phyloP scores from a whole-genome alignment of 1,140 invertebrate genomes.

The Melanaphis sacchari region DNA sequence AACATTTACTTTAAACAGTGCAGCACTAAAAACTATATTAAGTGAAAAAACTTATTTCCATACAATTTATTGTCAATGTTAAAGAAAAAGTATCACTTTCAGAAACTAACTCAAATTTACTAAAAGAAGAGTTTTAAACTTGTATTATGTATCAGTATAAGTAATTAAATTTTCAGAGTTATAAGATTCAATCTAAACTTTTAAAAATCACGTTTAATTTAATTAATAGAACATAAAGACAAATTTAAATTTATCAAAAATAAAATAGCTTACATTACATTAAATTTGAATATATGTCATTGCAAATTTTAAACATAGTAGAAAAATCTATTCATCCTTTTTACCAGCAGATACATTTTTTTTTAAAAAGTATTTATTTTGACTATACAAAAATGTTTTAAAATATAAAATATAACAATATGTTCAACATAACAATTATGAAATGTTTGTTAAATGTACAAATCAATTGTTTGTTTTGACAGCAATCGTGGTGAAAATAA shows the following conservation, averaged over 20 bases:
- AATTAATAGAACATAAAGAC: background rate
- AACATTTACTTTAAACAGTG: background rate
- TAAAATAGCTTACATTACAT: background rate
- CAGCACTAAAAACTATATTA: background rate
- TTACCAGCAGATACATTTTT: background rate
- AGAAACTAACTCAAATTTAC: background rate
- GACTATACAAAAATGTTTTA: background rate
- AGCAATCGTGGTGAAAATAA: background rate
- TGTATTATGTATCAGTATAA: background rate
- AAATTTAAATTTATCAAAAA: background rate
- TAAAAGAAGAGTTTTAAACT: background rate
- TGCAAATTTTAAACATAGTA: background rate
- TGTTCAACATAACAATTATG: background rate
- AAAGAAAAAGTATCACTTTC: background rate
- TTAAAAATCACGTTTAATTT: background rate
- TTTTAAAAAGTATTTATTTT: background rate
- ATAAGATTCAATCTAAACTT: conserved; percentile 1
- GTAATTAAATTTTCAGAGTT: background rate
- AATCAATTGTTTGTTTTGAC: background rate
- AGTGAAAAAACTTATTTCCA: background rate
- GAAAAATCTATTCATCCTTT: background rate
- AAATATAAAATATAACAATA: background rate
- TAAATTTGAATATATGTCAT: background rate
- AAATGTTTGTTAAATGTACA: background rate
- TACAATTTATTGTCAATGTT: background rate